Conservation (phyloP, 2,113 vertebrate species). For the Pipa parva region DNA sequence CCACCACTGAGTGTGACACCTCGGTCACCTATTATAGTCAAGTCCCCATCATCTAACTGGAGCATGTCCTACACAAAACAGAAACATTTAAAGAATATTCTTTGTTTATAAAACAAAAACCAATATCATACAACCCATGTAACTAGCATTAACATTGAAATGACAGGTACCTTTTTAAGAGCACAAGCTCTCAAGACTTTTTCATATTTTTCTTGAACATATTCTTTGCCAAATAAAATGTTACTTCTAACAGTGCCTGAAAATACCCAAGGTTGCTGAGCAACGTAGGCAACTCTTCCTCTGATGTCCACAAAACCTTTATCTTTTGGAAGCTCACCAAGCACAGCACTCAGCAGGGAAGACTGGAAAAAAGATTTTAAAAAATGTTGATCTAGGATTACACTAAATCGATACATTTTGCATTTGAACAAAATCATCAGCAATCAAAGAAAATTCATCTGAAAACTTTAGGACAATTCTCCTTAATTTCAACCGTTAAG, state of each 20-base stretch:
- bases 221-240: constrained; percentile 90
- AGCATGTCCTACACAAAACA: constrained; percentile 74
- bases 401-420: neutral
- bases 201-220: constrained; percentile 80
- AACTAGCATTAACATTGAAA: no score
- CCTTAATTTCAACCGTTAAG: no score
- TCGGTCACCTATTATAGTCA: constrained; percentile 85
- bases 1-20: constrained; percentile 89
- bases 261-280: constrained; percentile 94
- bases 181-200: constrained; percentile 83
- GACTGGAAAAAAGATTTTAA: constrained; percentile 67
- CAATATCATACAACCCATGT: no score
- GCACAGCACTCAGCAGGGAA: constrained; percentile 80
- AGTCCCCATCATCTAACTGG: constrained; percentile 77
- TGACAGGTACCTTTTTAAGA: constrained; percentile 86
- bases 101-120: no score
- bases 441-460: no score
- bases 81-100: no score
- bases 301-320: constrained; percentile 72
- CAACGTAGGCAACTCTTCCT: constrained; percentile 82
- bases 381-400: neutral
- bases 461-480: no score
- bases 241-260: constrained; percentile 90
- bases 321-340: constrained; percentile 77
- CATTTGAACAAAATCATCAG: neutral